Conservation (phyloP, 2,113 vertebrate species). For the Seriola dumerili region DNA sequence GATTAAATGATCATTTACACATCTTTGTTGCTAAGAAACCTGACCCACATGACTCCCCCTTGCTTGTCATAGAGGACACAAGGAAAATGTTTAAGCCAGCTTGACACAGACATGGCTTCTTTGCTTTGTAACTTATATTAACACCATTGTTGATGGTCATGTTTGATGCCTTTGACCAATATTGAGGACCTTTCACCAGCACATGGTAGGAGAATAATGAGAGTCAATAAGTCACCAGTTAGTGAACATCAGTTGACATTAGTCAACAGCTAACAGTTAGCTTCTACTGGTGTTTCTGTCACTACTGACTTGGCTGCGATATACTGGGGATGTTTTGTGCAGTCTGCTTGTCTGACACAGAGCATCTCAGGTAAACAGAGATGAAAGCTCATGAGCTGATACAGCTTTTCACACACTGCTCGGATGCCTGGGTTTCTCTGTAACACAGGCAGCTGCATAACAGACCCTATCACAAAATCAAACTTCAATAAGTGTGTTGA, state of each 20-base stretch:
- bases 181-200: neutral
- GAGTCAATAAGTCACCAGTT: too few species aligned
- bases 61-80: too few species aligned
- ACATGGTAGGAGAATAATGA: neutral
- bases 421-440: neutral
- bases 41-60: too few species aligned
- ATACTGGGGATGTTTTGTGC: constrained; percentile 1
- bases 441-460: neutral
- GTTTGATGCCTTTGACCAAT: neutral
- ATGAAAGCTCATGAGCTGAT: constrained; percentile 11
- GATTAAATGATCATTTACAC: neutral
- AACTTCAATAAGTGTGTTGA: neutral
- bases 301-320: neutral
- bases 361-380: constrained; percentile 13
- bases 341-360: neutral
- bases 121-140: neutral
- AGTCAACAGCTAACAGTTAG: neutral
- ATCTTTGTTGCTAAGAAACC: neutral
- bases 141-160: neutral
- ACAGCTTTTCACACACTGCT: neutral
- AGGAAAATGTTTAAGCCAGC: too few species aligned
- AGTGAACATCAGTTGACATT: neutral
- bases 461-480: neutral
- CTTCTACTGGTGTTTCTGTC: neutral
- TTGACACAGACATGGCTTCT: too few species aligned